Base-by-base conservation (phyloP, 2,113 vertebrate species). In the Petrocephalus microphthalmus region DNA sequence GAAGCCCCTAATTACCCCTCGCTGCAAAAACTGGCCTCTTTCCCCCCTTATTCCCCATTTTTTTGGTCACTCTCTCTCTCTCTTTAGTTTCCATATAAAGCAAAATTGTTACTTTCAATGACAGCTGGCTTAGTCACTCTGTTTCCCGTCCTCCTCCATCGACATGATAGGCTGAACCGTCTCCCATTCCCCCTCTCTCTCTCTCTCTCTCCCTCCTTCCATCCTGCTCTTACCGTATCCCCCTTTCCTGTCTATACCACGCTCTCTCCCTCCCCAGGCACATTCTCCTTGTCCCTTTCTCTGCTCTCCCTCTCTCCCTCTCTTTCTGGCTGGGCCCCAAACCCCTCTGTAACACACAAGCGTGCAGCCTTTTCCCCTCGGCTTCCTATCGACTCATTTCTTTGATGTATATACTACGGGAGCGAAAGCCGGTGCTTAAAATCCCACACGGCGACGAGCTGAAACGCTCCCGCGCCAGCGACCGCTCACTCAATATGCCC, bases 1-100 rank as follows among this genome's bases (percentile, higher is more conserved):
- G 78, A 52, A 90, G 56, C n/a, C 89, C 87, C 47, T 78, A 88
- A 90, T 90, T 89, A 90, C 74, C 42, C 47, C 88, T 42, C 42
- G 82, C 64, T 88, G 45, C 87, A 53, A 29, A 87, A 13, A 42
- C 84, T 54, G 64, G 42, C 64, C 64, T 53, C 87, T 0, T 71
- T 51, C 37, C 6, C 22, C 22, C 57, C 10, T 2, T 29, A n/a
- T 87, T 52, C 60, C 60, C 33, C 51, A n/a, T 81, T 11, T 78
- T 52, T 64, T 47, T 51, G 17, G 54, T 67, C 71, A 64, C 4
- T 89, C 87, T 49, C 51, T 84, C 5, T 84, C 88, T 71, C 64
- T 87, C 60, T 81, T 64, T 88, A 85, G 47, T 88, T 64, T 88
- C 86, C 88, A 56, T 42, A 90, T 88, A 89, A 74, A 90, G 78